A percentile compares a stretch with the other conserved stretches of the same genome.
Conservation (phyloP, 1,140 invertebrate species). For the Maconellicoccus hirsutus region DNA sequence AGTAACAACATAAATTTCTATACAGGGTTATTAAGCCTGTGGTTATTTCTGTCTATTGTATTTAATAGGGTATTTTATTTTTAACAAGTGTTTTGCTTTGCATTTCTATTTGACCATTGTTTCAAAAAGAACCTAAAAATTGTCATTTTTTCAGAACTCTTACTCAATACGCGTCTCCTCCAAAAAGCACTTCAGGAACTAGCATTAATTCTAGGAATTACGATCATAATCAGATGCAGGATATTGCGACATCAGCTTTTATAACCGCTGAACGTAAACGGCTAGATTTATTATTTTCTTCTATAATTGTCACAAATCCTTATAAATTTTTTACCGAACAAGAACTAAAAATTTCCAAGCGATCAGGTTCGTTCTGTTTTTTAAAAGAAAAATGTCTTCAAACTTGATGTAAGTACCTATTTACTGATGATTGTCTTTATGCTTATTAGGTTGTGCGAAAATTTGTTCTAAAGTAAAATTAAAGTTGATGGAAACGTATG, state of each 20-base stretch:
- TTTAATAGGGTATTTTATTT: too few species aligned
- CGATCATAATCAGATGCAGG: slow-evolving; percentile 19
- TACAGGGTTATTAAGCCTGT: too few species aligned
- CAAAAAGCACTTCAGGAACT: slow-evolving; percentile 23
- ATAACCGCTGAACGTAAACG: slow-evolving; percentile 25
- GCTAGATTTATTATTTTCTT: slow-evolving; percentile 26
- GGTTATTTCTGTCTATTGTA: too few species aligned
- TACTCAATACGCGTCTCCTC: slow-evolving; percentile 30
- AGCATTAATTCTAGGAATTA: not conserved
- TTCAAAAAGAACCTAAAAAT: too few species aligned
- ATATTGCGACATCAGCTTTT: slow-evolving; percentile 25
- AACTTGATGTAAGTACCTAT: too few species aligned
- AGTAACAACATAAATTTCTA: too few species aligned
- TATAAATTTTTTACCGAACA: slow-evolving; percentile 27
- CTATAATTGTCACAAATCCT: slow-evolving; percentile 23
- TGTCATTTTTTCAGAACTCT: slow-evolving; percentile 29
- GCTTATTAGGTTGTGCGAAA: slow-evolving; percentile 34
- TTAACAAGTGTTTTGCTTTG: too few species aligned
- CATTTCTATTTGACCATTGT: too few species aligned
- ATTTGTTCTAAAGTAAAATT: slow-evolving; percentile 38
- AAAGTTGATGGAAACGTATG: slow-evolving; percentile 43
- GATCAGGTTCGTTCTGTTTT: slow-evolving; percentile 23
- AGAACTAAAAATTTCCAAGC: slow-evolving; percentile 28
- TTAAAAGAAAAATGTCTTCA: too few species aligned
- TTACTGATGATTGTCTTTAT: too few species aligned